Evolutionary conservation across 2,113 vertebrate species (phyloP), one percentile per base, ranked within the genome.

Genomic region (Microcebus ravelobensis): DNA sequence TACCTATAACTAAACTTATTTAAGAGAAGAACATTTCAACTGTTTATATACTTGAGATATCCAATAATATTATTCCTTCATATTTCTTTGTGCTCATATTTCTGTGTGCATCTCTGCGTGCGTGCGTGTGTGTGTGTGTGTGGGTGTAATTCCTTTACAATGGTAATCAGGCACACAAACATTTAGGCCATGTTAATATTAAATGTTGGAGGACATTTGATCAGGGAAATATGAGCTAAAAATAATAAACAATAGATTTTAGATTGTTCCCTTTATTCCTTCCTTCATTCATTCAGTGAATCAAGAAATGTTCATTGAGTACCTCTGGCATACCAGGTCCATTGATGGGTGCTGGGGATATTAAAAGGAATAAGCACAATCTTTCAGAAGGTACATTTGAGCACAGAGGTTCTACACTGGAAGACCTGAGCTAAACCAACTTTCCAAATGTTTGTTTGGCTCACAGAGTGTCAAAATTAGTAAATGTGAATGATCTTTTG

Each of bases 391-490:
- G 14, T 81, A 1, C 18, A 63, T 81, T 34, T 21, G 61, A 48
- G 8, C 23, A 52, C 63, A n/a, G 3, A 18, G 31, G 20, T 48
- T 36, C 76, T 68, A 17, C 8, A 61, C 3, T 31, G 36, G 50
- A 10, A 86, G 5, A 5, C 27, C 2, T 57, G 34, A 17, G 9
- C 6, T 76, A 57, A 59, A 36, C 5, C 42, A 68, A n/a, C 11
- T 85, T 91, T 91, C 52, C 25, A 61, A 74, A 70, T 31, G 25
- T 50, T 94, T 88, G 31, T 74, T 77, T 91, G 39, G 21, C 61
- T 59, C 18, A 70, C 0, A 59, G 8, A 31, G 18, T 84, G 11
- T 83, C 59, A 52, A 79, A 61, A 74, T 93, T n/a, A 39, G 12
- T 68, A 3, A 73, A 57, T 68, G 9, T 48, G 17, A 87, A 59